Percentiles rank a stretch among this genome's conserved stretches.
Conservation (phyloP, 2,113 vertebrate species). For the Puma concolor region DNA sequence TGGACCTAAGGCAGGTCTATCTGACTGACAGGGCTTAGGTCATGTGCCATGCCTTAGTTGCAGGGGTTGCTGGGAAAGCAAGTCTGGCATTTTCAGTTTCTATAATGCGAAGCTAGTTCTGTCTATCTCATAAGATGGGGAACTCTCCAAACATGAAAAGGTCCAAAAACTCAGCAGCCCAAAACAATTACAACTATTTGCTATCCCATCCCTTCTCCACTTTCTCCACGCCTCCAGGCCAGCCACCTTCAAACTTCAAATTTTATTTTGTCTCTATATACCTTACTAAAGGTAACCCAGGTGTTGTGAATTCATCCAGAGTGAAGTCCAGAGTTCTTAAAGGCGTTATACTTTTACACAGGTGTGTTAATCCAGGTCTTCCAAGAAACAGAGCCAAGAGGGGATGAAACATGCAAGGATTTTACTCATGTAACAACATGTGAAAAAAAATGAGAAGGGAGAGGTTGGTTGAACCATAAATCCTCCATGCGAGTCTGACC, state of each 20-base stretch:
- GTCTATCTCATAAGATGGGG: neutral
- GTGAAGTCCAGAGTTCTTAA: neutral
- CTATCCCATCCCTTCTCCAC: neutral
- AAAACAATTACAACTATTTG: neutral
- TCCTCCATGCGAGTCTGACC: neutral
- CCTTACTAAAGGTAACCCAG: neutral
- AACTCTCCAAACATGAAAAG: neutral
- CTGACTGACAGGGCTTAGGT: neutral
- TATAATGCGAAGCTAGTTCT: neutral
- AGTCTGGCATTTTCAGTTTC: neutral
- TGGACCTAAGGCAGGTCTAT: neutral
- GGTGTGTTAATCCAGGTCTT: neutral
- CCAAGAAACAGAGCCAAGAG: neutral
- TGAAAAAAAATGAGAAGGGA: neutral
- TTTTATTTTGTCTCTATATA: neutral
- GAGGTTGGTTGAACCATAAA: neutral
- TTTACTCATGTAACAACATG: neutral
- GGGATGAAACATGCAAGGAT: neutral
- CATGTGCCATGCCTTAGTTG: neutral
- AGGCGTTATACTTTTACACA: neutral
- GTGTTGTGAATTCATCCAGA: neutral
- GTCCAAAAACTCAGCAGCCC: neutral
- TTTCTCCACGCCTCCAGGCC: neutral
- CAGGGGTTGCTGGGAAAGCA: neutral
- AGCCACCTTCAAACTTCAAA: neutral